Evolutionary conservation across 1,140 invertebrate genomes (phyloP), one percentile per base, ranked within the genome.

Genomic region (Drosophila nigrodunni): DNA sequence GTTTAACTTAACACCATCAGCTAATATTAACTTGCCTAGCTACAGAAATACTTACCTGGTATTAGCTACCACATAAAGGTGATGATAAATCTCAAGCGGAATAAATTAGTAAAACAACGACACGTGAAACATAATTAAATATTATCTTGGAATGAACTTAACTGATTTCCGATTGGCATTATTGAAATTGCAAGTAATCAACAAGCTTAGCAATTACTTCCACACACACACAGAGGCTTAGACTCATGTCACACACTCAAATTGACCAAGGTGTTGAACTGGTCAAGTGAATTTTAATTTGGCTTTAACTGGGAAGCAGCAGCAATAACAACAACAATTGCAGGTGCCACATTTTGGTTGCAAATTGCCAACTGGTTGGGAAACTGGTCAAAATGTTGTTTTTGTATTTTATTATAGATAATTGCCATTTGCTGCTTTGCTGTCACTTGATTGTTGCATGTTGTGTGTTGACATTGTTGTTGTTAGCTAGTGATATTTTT

Each of bases 191-290:
- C 30, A 54, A 34, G 52, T 49, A 72, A 72, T 76, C 74, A 76
- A 76, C 74, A 72, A 11, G 47, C 66, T 47, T n/a, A 30, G 60
- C 39, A 65, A 78, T 67, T 72, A 72, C 34, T 10, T 34, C 15
- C 21, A 50, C 46, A 62, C 37, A 65, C 55, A 57, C 60, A 65
- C 25, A 2, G 25, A 3, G 25, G 39, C 74, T 35, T 35, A 52
- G 49, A 50, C 60, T 60, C 62, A 11, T 61, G 65, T 74, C 75
- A 66, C 49, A 18, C 34, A 64, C 43, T 62, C 58, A 80, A 80
- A 85, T 80, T 85, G 81, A 80, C 81, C 82, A 87, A 87, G 78
- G 79, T 87, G 82, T 82, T 87, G 83, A 87, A 77, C 77, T 82
- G 77, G 55, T 55, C 74, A 88, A 88, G 80, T 87, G 82, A 80